A percentile compares a stretch with the other conserved stretches of the same genome.
These are phyloP conservation scores for Pyralis farinalis DNA, from an alignment of 2,888 invertebrate genomes.

Conservation along the genomic window DNA sequence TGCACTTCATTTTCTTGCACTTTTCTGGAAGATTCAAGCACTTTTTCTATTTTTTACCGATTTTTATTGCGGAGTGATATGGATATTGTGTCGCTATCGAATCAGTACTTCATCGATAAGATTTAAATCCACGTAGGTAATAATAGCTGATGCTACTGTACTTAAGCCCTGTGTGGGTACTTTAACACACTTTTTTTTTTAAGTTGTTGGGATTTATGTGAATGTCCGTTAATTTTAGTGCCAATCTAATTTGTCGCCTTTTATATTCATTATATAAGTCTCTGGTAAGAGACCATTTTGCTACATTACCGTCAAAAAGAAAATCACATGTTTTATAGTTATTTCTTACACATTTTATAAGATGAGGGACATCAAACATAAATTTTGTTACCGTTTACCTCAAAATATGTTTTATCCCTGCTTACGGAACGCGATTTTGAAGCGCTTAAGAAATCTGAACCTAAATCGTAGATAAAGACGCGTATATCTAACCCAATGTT, in stretches of 20 bases:
- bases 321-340: constrained; percentile 15
- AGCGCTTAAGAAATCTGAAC: constrained; percentile 11
- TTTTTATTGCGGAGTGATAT: too few relatives aligned
- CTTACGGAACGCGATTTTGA: too few relatives aligned
- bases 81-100: too few relatives aligned
- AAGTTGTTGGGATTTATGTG: constrained; percentile 24
- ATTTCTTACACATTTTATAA: constrained; percentile 17
- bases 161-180: constrained; percentile 18
- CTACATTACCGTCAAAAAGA: constrained; percentile 1
- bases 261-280: constrained; percentile 4
- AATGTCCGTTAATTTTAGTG: constrained; percentile 23
- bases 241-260: constrained; percentile 9
- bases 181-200: constrained; percentile 20
- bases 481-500: constrained; percentile 18
- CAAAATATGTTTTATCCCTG: constrained; percentile 15
- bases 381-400: constrained; percentile 15
- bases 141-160: constrained; percentile 15
- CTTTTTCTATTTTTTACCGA: too few relatives aligned
- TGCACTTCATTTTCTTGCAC: too few relatives aligned
- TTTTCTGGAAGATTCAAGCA: too few relatives aligned
- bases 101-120: constrained; percentile 8
- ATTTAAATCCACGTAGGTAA: constrained; percentile 14
- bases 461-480: constrained; percentile 13
- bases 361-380: constrained; percentile 18
- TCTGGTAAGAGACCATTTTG: constrained; percentile 2